phyloP scores from a whole-genome alignment of 2,888 invertebrate genomes.

The Orgyia antiqua region DNA sequence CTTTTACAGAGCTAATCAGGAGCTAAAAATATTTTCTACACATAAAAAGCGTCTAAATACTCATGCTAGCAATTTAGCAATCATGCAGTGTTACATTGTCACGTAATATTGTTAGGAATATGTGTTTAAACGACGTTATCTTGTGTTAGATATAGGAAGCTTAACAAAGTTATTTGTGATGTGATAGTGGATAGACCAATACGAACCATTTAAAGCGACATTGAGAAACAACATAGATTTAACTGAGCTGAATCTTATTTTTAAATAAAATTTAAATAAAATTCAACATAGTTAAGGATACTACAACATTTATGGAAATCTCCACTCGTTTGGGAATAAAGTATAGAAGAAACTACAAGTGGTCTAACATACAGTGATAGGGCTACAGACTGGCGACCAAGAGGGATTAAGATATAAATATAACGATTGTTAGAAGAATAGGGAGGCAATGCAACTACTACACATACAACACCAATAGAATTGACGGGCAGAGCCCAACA shows the following conservation, averaged over 20 bases:
- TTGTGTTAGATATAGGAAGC: conserved; percentile 53
- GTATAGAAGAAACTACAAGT: conserved; percentile 74
- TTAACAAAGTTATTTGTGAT: conserved; percentile 55
- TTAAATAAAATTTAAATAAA: conserved; percentile 9
- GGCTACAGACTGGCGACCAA: conserved; percentile 68
- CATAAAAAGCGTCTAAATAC: conserved; percentile 70
- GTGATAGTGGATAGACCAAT: conserved; percentile 66
- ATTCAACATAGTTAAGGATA: conserved; percentile 60
- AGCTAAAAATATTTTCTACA: conserved; percentile 49
- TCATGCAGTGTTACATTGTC: conserved; percentile 66
- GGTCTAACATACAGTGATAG: conserved; percentile 66
- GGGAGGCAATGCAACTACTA: conserved; percentile 74
- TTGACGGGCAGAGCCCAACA: conserved; percentile 63
- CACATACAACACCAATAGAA: conserved; percentile 73
- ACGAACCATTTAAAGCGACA: conserved; percentile 76
- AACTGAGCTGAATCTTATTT: conserved; percentile 53
- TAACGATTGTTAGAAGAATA: conserved; percentile 64
- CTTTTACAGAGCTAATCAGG: too few species aligned
- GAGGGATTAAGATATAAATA: conserved; percentile 61
- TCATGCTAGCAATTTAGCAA: conserved; percentile 68
- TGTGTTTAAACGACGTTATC: conserved; percentile 47
- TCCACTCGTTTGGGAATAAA: conserved; percentile 67
- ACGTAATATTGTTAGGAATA: conserved; percentile 40
- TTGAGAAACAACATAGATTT: conserved; percentile 73
- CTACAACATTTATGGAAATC: conserved; percentile 60